These are phyloP conservation scores for Cerastoderma edule DNA, from an alignment of 2,888 invertebrate species.

Conservation along the genomic window DNA sequence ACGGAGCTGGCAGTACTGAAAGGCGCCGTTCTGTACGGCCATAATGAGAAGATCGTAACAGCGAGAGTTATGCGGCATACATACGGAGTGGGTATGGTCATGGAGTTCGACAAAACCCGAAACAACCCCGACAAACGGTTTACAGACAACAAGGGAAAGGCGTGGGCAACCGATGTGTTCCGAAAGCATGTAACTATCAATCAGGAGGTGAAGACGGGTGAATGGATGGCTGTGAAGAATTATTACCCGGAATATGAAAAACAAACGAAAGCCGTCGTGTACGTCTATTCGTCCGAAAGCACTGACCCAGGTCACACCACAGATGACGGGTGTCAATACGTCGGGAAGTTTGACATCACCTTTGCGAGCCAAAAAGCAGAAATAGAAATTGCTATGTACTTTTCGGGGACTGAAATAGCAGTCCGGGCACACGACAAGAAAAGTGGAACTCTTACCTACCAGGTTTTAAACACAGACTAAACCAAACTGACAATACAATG, in stretches of 20 bases:
- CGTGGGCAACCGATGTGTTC: constrained; percentile 10
- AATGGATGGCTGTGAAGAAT: constrained; percentile 1
- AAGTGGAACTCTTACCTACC: neutral
- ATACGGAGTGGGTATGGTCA: constrained; percentile 46
- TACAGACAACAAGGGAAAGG: neutral
- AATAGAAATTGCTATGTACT: constrained; percentile 16
- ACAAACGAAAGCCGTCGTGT: neutral
- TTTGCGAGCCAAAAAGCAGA: constrained; percentile 1
- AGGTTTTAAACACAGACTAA: neutral
- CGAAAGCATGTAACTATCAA: constrained; percentile 9
- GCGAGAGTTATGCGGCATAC: constrained; percentile 46
- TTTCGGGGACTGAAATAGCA: constrained; percentile 10
- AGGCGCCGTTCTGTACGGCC: constrained; percentile 52
- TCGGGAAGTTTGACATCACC: neutral
- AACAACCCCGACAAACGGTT: constrained; percentile 31
- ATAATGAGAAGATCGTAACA: constrained; percentile 48
- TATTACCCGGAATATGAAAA: neutral
- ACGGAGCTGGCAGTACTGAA: constrained; percentile 41
- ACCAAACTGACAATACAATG: no score
- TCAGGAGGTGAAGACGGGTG: neutral
- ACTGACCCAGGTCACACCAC: constrained; percentile 14
- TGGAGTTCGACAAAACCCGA: constrained; percentile 37
- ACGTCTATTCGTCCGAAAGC: neutral
- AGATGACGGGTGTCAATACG: constrained; percentile 5
- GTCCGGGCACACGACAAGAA: constrained; percentile 1